Evolutionary conservation across 1,140 invertebrate species (phyloP).

Genomic region (Conus betulinus): DNA sequence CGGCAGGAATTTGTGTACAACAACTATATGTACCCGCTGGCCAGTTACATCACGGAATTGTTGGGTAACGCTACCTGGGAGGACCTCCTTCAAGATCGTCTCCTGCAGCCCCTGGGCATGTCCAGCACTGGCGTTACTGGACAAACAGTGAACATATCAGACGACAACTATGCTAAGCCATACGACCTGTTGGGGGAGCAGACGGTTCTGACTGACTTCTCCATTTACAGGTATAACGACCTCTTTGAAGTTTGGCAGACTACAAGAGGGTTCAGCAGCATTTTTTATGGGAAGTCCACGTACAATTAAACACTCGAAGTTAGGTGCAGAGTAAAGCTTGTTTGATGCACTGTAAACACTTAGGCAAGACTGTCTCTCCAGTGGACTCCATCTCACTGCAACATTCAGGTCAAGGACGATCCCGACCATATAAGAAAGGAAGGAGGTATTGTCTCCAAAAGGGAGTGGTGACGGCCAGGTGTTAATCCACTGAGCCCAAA

Average conservation of each 20-base stretch:
- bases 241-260: too few relatives aligned
- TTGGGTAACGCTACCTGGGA: constrained; percentile 34
- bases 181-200: constrained; percentile 21
- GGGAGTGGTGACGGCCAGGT: too few relatives aligned
- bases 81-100: constrained; percentile 23
- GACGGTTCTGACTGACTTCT: background rate
- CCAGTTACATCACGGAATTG: constrained; percentile 28
- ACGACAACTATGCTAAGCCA: constrained; percentile 32
- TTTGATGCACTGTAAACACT: too few relatives aligned
- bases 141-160: background rate
- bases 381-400: too few relatives aligned
- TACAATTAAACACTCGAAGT: background rate
- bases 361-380: too few relatives aligned
- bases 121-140: constrained; percentile 11
- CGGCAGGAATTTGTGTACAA: constrained; percentile 40
- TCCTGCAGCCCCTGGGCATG: constrained; percentile 43
- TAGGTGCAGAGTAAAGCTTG: background rate
- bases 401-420: too few relatives aligned
- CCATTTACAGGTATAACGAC: constrained; percentile 27
- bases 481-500: too few relatives aligned
- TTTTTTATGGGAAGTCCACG: background rate
- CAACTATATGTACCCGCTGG: constrained; percentile 45
- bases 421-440: too few relatives aligned
- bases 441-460: too few relatives aligned
- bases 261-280: too few relatives aligned